Conservation (phyloP, 37 sponge, comb jelly and placozoan genomes). For the Tethya wilhelma region DNA sequence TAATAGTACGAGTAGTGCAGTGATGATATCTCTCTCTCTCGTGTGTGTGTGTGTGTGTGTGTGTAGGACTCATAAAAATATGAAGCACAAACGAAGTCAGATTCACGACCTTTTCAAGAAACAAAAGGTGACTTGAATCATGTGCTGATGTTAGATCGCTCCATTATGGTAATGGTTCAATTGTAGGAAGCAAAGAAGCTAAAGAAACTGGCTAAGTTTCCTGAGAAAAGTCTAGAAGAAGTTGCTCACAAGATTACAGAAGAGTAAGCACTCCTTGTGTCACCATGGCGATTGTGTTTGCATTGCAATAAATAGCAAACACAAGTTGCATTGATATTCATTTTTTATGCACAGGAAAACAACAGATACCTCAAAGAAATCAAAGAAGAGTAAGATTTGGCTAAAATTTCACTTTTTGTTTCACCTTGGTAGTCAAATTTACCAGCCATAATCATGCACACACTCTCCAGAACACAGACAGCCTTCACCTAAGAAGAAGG, state of each 20-base stretch:
- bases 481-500: too few relatives aligned
- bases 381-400: too few relatives aligned
- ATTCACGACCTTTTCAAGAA: conserved; percentile 16
- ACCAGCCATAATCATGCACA: too few relatives aligned
- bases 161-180: background rate
- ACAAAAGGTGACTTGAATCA: conserved; percentile 14
- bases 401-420: too few relatives aligned
- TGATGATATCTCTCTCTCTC: background rate
- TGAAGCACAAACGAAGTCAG: conserved; percentile 3
- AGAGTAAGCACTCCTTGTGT: conserved; percentile 8
- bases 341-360: too few relatives aligned
- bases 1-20: background rate
- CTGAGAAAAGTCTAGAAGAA: conserved; percentile 8
- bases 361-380: too few relatives aligned
- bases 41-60: background rate
- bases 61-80: background rate
- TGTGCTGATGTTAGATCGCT: background rate
- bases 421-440: too few relatives aligned
- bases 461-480: too few relatives aligned
- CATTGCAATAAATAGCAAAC: too few relatives aligned
- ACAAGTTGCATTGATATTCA: too few relatives aligned
- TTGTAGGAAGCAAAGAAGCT: conserved; percentile 4
- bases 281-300: too few relatives aligned
- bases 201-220: conserved; percentile 4
- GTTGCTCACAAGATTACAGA: background rate